Evolutionary conservation across 1,140 invertebrate species (phyloP).

Genomic region (Bombus huntii): DNA sequence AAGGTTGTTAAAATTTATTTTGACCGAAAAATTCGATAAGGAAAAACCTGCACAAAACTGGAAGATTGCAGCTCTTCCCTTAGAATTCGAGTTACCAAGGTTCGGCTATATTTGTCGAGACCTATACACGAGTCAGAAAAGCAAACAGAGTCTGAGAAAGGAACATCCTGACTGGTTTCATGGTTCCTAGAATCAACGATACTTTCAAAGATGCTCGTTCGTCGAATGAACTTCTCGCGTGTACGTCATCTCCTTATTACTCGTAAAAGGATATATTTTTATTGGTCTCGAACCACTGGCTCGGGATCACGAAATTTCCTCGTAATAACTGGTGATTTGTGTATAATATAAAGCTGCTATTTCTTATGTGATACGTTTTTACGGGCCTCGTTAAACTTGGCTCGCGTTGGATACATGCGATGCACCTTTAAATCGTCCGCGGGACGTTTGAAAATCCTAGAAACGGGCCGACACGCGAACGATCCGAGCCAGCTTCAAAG

Average conservation of each 20-base stretch:
- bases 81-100: too few relatives aligned
- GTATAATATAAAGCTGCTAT: slow-evolving; percentile 24
- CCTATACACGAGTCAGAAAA: neutral
- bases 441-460: slow-evolving; percentile 27
- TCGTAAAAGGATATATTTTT: neutral
- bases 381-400: slow-evolving; percentile 34
- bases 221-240: neutral
- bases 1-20: too few relatives aligned
- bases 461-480: slow-evolving; percentile 54
- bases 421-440: slow-evolving; percentile 51
- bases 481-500: slow-evolving; percentile 40
- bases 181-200: slow-evolving; percentile 8
- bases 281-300: neutral
- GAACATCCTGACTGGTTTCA: neutral
- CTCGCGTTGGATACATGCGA: slow-evolving; percentile 56
- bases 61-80: too few relatives aligned
- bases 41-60: too few relatives aligned
- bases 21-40: too few relatives aligned
- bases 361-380: slow-evolving; percentile 34
- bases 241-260: neutral
- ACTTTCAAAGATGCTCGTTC: neutral
- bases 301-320: neutral
- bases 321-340: slow-evolving; percentile 45
- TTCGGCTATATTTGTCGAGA: neutral
- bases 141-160: neutral